A percentile compares a stretch with the other conserved stretches of the same genome.
phyloP scores from a whole-genome alignment of 2,888 invertebrate genomes.

The Pseudeuparius sepicola region DNA sequence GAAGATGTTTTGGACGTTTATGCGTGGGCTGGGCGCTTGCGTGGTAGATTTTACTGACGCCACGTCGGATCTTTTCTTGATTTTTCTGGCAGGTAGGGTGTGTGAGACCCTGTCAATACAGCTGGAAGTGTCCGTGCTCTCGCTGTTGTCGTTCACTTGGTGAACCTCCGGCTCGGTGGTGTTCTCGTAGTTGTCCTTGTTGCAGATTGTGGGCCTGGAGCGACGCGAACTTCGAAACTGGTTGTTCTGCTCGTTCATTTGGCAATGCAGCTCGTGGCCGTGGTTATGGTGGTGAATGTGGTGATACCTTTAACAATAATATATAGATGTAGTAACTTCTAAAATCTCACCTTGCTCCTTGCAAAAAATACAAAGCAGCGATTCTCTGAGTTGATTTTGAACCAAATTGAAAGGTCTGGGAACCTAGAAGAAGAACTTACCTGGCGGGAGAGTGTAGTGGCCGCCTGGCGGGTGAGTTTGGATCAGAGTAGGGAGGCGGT shows the following conservation, averaged over 20 bases:
- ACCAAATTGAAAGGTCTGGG: no score
- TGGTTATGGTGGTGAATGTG: constrained; percentile 38
- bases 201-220: constrained; percentile 29
- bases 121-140: constrained; percentile 40
- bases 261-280: constrained; percentile 38
- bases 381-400: neutral
- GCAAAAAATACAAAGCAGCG: constrained; percentile 4
- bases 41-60: constrained; percentile 38
- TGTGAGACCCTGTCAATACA: constrained; percentile 42
- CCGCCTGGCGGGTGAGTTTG: constrained; percentile 57
- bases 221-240: constrained; percentile 33
- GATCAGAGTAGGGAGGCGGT: constrained; percentile 79
- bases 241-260: constrained; percentile 36
- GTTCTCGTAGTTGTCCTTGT: constrained; percentile 47
- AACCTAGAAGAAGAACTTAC: constrained; percentile 25
- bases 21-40: constrained; percentile 30
- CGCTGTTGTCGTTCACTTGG: constrained; percentile 37
- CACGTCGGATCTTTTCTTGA: constrained; percentile 42
- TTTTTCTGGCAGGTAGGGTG: constrained; percentile 46
- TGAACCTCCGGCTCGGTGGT: constrained; percentile 40
- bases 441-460: constrained; percentile 37
- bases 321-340: no score
- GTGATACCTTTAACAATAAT: constrained; percentile 28
- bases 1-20: constrained; percentile 42
- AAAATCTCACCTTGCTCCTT: constrained; percentile 5